phyloP scores from a whole-genome alignment of 2,888 invertebrate genomes.

The Heliconius sara region DNA sequence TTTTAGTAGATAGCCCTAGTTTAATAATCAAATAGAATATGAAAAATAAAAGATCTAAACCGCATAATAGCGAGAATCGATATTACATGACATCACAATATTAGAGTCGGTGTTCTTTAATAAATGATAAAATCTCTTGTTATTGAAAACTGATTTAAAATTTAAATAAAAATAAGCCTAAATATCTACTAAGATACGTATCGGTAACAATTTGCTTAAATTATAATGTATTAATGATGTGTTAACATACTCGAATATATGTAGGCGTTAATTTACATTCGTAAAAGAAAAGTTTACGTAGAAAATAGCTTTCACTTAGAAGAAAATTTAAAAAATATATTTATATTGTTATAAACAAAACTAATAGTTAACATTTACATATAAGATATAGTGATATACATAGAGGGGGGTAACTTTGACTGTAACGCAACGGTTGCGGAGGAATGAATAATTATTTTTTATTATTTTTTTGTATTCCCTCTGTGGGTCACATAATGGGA shows the following conservation, averaged over 20 bases:
- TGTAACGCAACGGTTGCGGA: too few relatives aligned
- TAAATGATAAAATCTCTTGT: slow-evolving; percentile 7
- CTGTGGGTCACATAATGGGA: too few relatives aligned
- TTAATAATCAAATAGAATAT: background rate
- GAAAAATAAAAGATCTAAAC: slow-evolving; percentile 5
- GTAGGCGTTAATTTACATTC: background rate
- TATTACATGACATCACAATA: slow-evolving; percentile 13
- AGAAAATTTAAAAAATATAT: background rate
- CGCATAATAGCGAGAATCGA: slow-evolving; percentile 17
- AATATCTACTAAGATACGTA: too few relatives aligned
- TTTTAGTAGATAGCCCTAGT: background rate
- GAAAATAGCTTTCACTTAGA: background rate
- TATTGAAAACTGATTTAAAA: slow-evolving; percentile 3
- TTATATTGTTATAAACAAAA: too few relatives aligned
- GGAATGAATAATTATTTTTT: too few relatives aligned
- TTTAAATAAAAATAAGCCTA: background rate
- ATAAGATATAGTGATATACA: too few relatives aligned
- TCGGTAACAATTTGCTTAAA: background rate
- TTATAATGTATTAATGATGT: background rate
- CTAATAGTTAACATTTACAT: too few relatives aligned
- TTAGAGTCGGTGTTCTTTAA: slow-evolving; percentile 5
- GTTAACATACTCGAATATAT: background rate
- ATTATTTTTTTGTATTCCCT: too few relatives aligned
- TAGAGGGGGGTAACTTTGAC: too few relatives aligned
- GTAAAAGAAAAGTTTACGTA: background rate